Evolutionary conservation across 2,888 invertebrate species (phyloP), one percentile per base, ranked within the genome.

Genomic region (Parelbella ahira): DNA sequence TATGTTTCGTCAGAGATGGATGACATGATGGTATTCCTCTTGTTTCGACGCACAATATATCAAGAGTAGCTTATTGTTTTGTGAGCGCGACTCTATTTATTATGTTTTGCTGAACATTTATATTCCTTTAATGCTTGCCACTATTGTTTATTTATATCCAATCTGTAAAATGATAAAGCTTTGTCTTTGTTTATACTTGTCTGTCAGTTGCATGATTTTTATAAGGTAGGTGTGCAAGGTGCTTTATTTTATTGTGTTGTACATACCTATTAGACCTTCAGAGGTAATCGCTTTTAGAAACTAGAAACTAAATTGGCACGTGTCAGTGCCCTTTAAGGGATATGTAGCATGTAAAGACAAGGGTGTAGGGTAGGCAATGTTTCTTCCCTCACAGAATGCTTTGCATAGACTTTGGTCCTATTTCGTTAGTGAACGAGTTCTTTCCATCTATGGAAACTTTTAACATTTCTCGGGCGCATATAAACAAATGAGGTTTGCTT

Each of bases 1-100:
- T 41, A 33, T 41, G 41, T 41, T 41, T 41, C 27, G 27, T 41
- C 33, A 8, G 39, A 39, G 39, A 39, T 41, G 41, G 33, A 41
- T 39, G 39, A 39, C 39, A 39, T 25, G 39, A 41, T 25, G 39
- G 33, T 24, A 23, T 33, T 33, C 33, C 30, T 30, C 29, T 24
- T 27, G 33, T 34, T 33, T 20, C 24, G 33, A 33, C 33, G 33
- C 21, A 41, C 25, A 39, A 39, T 39, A 39, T 39, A 32, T 39
- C 19, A 39, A 32, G 30, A 18, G 30, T 30, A 24, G 32, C 25
- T 25, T 39, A 39, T 39, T 39, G 39, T 39, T 24, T 39, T 39
- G 39, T 24, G 12, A 8, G 25, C 24, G 12, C 25, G 19, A 25
- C 19, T 18, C 13, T 12, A 24, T 39, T 39, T 39, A 24, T 39